phyloP scores from a whole-genome alignment of 2,797 vertebrate genomes.

The Peromyscus attwateri region DNA sequence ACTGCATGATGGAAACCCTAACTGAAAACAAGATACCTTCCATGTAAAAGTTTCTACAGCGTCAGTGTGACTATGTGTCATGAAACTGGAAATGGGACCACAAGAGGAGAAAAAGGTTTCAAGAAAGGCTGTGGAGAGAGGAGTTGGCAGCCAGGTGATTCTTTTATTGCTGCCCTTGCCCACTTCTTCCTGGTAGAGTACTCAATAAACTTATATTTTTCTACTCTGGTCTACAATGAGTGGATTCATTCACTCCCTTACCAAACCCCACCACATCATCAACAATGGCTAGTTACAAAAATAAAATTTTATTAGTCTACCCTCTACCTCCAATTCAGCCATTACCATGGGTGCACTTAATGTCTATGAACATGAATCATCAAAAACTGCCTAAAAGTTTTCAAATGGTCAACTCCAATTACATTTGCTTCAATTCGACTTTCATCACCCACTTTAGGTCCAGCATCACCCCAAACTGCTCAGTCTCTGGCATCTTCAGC shows the following conservation, averaged over 20 bases:
- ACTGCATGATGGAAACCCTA: neutral
- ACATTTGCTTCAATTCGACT: neutral
- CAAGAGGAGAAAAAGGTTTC: neutral
- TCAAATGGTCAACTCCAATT: conserved; percentile 49
- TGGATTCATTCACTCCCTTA: neutral
- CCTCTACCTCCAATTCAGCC: conserved; percentile 3
- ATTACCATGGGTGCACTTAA: neutral
- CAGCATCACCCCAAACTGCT: neutral
- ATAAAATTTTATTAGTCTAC: neutral
- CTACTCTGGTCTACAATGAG: neutral
- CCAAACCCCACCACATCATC: neutral
- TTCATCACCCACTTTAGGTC: neutral
- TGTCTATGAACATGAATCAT: conserved; percentile 13
- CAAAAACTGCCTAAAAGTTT: neutral
- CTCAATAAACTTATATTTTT: neutral
- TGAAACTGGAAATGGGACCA: neutral
- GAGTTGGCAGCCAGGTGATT: neutral
- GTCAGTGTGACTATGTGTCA: neutral
- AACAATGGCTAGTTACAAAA: conserved; percentile 35
- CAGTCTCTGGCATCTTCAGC: conserved; percentile 31
- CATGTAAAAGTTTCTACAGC: neutral
- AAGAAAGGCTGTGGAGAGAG: neutral
- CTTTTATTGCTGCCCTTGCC: neutral
- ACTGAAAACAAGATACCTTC: neutral
- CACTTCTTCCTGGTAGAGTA: neutral